Percentiles rank a stretch among this genome's conserved stretches.
Evolutionary conservation across 2,888 invertebrate genomes (phyloP).

Genomic region (Dynastes grantii): DNA sequence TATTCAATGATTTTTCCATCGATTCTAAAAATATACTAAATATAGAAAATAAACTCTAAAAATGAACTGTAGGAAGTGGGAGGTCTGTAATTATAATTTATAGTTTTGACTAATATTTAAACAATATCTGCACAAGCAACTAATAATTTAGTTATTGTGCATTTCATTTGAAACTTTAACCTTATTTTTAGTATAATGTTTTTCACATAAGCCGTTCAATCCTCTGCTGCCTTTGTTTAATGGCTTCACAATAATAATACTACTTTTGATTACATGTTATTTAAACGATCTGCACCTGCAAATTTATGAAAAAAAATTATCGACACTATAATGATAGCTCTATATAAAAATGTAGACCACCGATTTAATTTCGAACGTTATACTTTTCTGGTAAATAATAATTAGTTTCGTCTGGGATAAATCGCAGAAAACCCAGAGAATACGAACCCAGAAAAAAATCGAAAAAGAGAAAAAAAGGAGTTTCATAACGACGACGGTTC

Average conservation of each 20-base stretch:
- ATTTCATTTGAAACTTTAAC: not conserved
- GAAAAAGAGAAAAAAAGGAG: slow-evolving; percentile 13
- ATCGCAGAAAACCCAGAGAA: slow-evolving; percentile 32
- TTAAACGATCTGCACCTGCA: slow-evolving; percentile 43
- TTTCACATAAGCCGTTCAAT: not conserved
- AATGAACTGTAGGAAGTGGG: no score
- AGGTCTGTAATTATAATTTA: no score
- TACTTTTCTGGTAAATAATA: slow-evolving; percentile 43
- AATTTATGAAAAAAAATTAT: slow-evolving; percentile 40
- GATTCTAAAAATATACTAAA: no score
- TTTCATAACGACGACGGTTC: slow-evolving; percentile 12
- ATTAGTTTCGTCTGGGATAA: slow-evolving; percentile 37
- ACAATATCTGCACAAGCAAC: no score
- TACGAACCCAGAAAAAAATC: not conserved
- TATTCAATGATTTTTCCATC: no score
- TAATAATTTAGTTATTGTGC: not conserved
- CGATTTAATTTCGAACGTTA: slow-evolving; percentile 42
- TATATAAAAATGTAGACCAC: slow-evolving; percentile 37
- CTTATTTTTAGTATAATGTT: slow-evolving; percentile 2
- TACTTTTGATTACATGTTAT: slow-evolving; percentile 40
- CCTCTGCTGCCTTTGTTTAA: slow-evolving; percentile 21
- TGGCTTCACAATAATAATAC: slow-evolving; percentile 14
- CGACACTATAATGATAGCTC: slow-evolving; percentile 40
- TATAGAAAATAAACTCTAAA: no score
- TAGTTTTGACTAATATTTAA: no score